Evolutionary conservation across 2,888 invertebrate species (phyloP), one percentile per base, ranked within the genome.

Genomic region (Anarsia innoxiella): DNA sequence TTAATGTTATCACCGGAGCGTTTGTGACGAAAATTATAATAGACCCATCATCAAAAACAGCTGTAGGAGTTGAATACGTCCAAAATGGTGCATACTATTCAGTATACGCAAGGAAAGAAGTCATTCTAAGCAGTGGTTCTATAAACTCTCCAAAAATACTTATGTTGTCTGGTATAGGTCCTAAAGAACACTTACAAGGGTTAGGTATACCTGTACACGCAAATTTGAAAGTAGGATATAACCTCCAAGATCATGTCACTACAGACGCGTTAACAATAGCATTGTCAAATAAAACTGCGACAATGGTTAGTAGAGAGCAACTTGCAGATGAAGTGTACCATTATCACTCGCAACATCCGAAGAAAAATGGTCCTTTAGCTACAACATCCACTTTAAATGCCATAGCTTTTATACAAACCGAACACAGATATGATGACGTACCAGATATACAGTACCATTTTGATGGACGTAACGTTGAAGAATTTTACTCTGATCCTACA

Each of bases 241-340:
- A 93, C 64, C 73, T 93, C 1, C 92, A 92, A 56, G 91, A 93
- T 56, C 93, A 93, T 56, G 85, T 91, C 0, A 91, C 92, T 0
- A 85, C 88, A 4, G 88, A 88, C 49, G 88, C 87, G 1, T 67
- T 89, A 1, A 50, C 65, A 23, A 36, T 82, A 25, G 45, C 57
- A 23, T 46, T 91, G 9, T 77, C 83, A 1, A 89, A 89, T 50
- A 76, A 85, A 61, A 86, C 88, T 1, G 74, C 87, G 0, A 88
- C 88, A 3, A 51, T 66, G 35, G 70, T 84, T 1, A 52, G 50
- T 45, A 64, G 65, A 11, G 54, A 78, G 3, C 65, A 86, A 53
- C 52, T 84, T 14, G 42, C 76, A 14, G 45, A 67, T 25, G 86
- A 88, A 59, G 48, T 87, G 3, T 65, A 74, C 26, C 56, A 73